These are phyloP conservation scores for Lepidonotus clava DNA, from an alignment of 2,888 invertebrate species.

Conservation along the genomic window DNA sequence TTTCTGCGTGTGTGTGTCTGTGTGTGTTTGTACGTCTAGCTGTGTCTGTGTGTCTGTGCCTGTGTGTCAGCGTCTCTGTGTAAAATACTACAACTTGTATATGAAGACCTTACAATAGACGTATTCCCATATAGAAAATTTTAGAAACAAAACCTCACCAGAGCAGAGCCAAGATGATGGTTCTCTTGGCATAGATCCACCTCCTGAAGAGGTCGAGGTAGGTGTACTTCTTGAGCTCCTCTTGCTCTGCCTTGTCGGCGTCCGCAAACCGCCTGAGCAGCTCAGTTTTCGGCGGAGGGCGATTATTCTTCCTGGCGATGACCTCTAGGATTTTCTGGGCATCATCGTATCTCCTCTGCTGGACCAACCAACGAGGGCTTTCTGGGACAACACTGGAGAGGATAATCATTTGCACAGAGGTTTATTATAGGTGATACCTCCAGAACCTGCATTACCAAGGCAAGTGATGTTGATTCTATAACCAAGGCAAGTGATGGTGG, in stretches of 20 bases:
- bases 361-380: conserved; percentile 59
- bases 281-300: neutral
- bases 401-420: neutral
- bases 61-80: no score
- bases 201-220: conserved; percentile 29
- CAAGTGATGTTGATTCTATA: no score
- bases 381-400: conserved; percentile 31
- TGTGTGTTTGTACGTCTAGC: no score
- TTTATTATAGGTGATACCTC: neutral
- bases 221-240: conserved; percentile 26
- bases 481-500: no score
- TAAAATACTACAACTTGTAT: no score
- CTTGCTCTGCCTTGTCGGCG: neutral
- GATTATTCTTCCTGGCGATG: conserved; percentile 53
- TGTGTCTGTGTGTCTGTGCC: no score
- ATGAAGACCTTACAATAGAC: no score
- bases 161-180: conserved; percentile 13
- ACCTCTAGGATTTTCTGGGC: conserved; percentile 40
- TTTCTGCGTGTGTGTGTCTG: no score
- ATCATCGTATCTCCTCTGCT: conserved; percentile 44
- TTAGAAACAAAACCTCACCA: no score
- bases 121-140: no score
- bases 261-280: neutral
- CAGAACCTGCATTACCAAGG: no score
- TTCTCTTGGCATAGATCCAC: conserved; percentile 18